Evolutionary conservation across 2,888 invertebrate species (phyloP).

Genomic region (Hecatera dysodea): DNA sequence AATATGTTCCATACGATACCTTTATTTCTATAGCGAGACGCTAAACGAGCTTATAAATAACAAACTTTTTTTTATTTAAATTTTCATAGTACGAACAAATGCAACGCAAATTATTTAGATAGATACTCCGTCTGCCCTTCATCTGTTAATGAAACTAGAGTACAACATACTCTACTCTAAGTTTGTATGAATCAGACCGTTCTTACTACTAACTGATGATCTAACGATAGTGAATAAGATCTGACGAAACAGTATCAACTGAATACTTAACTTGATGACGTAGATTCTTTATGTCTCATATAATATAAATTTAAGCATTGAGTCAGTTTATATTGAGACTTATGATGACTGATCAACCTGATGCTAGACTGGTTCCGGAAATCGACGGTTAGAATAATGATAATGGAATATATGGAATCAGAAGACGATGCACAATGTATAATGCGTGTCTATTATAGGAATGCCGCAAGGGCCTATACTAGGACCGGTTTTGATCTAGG

Average conservation of each 20-base stretch:
- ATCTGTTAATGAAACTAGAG: too few relatives aligned
- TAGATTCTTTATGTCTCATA: conserved; percentile 29
- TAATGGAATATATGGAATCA: conserved; percentile 22
- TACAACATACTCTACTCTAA: too few relatives aligned
- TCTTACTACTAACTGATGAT: conserved; percentile 66
- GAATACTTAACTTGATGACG: conserved; percentile 54
- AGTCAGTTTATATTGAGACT: conserved; percentile 50
- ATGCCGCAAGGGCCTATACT: conserved; percentile 28
- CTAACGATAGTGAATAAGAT: conserved; percentile 77
- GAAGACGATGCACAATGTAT: conserved; percentile 9
- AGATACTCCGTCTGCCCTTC: conserved; percentile 25
- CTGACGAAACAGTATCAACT: conserved; percentile 65
- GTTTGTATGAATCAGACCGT: conserved; percentile 67
- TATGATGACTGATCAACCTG: conserved; percentile 50
- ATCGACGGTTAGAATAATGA: conserved; percentile 16
- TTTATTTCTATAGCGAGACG: too few relatives aligned
- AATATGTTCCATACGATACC: too few relatives aligned
- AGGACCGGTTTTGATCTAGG: not conserved
- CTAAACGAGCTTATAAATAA: too few relatives aligned
- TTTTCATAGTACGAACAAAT: conserved; percentile 6
- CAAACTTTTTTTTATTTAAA: conserved; percentile 2
- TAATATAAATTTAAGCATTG: conserved; percentile 28
- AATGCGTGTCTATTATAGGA: not conserved
- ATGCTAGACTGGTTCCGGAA: conserved; percentile 25
- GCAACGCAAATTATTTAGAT: not conserved